Evolutionary conservation across 2,113 vertebrate species (phyloP).

Genomic region (Amazona guildingii): DNA sequence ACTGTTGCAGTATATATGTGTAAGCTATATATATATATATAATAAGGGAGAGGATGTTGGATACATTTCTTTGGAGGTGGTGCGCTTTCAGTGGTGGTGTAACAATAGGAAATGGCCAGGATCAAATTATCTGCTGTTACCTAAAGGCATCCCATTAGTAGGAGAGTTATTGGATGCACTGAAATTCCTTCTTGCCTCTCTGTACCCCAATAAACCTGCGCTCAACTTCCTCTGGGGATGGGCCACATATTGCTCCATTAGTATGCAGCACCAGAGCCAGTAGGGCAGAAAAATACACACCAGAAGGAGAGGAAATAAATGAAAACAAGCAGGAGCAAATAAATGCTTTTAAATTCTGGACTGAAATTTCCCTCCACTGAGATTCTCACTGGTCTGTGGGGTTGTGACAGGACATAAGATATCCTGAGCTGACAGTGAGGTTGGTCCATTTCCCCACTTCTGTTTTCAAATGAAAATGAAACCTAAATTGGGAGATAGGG

Average conservation of each 20-base stretch:
- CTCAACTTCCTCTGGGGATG: not conserved
- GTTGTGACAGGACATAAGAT: not conserved
- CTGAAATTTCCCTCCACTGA: not conserved
- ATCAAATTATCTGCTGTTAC: not conserved
- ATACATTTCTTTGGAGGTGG: not conserved
- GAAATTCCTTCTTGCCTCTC: not conserved
- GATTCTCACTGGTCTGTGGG: not conserved
- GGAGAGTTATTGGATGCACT: not conserved
- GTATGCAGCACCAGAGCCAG: conserved; percentile 16
- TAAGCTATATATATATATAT: not conserved
- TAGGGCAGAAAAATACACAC: not conserved
- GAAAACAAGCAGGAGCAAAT: not conserved
- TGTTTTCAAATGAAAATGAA: not conserved
- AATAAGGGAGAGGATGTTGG: not conserved
- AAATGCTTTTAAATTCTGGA: not conserved
- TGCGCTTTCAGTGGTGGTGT: not conserved
- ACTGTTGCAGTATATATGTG: not conserved
- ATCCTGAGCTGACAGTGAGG: not conserved
- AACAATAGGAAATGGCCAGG: not conserved
- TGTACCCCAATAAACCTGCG: not conserved
- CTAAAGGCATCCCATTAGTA: not conserved
- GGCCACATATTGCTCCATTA: not conserved
- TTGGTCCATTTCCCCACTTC: not conserved
- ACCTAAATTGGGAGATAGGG: not conserved
- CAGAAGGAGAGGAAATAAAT: not conserved